Evolutionary conservation across 2,797 vertebrate species (phyloP).

Genomic region (Florisuga fusca): DNA sequence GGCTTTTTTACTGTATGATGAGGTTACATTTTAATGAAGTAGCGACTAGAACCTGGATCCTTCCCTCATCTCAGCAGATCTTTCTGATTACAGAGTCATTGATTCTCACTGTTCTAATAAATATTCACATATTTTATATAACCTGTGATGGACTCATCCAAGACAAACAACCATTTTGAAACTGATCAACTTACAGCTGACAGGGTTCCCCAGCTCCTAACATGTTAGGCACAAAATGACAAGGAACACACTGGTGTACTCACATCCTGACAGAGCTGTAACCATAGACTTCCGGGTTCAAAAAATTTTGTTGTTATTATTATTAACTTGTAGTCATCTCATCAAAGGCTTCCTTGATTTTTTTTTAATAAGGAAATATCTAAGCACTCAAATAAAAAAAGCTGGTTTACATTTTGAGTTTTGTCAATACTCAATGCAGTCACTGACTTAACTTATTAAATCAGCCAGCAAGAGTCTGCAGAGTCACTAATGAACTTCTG

Average conservation of each 20-base stretch:
- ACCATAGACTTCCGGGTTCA: background rate
- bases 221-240: background rate
- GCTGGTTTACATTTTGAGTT: background rate
- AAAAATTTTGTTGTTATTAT: background rate
- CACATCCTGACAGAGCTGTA: background rate
- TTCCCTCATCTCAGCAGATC: background rate
- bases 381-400: background rate
- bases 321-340: background rate
- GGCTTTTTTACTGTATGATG: background rate
- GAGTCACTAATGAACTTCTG: background rate
- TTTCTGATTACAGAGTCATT: background rate
- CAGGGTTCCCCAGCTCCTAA: background rate
- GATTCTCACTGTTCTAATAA: background rate
- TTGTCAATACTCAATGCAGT: background rate
- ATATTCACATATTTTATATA: background rate
- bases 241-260: background rate
- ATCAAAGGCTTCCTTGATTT: background rate
- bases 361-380: background rate
- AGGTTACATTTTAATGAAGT: background rate
- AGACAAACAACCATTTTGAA: background rate
- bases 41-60: background rate
- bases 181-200: background rate
- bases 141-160: background rate
- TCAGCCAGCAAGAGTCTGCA: background rate
- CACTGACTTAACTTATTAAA: background rate